Conservation (phyloP, 2,113 vertebrate genomes). For the Strix aluco region DNA sequence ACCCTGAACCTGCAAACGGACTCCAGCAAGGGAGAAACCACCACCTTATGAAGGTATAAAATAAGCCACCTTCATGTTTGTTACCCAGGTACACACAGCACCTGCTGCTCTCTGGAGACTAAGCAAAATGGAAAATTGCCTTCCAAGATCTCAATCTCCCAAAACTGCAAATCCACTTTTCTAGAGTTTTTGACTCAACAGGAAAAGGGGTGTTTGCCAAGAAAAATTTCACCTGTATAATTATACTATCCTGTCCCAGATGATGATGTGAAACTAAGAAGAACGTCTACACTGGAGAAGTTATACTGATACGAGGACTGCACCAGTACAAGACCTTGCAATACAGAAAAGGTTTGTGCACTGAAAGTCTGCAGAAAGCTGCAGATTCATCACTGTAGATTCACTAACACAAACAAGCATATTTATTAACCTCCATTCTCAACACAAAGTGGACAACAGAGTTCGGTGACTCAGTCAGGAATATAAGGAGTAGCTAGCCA, state of each 20-base stretch:
- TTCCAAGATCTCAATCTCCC: background rate
- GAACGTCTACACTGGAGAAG: background rate
- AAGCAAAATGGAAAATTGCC: background rate
- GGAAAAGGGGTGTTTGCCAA: background rate
- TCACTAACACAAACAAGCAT: background rate
- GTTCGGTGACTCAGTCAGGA: background rate
- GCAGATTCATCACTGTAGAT: background rate
- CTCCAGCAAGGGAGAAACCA: background rate
- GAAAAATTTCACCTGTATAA: background rate
- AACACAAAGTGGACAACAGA: background rate
- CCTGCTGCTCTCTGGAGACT: background rate
- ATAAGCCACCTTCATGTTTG: background rate
- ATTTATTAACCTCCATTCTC: background rate
- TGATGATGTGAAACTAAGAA: background rate
- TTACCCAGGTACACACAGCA: background rate
- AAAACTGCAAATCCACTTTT: background rate
- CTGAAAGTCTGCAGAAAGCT: background rate
- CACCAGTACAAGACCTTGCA: background rate
- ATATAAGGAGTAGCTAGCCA: background rate
- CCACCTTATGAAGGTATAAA: background rate
- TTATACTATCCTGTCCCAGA: background rate
- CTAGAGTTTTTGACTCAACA: background rate
- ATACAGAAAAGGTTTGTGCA: background rate
- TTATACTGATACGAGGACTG: background rate
- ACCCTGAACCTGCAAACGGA: background rate